Base-by-base conservation (phyloP, 2,113 vertebrate species). In the Myotis yumanensis region DNA sequence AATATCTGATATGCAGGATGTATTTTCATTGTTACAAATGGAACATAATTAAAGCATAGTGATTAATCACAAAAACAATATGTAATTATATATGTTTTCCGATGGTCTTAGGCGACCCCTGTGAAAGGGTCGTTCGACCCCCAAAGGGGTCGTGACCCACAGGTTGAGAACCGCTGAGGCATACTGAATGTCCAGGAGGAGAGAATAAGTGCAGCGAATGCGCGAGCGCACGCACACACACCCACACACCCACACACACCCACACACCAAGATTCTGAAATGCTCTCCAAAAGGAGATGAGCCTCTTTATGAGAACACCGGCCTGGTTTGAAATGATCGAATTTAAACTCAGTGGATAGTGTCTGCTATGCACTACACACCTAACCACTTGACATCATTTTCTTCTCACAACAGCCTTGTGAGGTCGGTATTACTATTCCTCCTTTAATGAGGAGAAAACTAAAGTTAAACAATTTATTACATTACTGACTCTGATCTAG, bases 381-480 rank as follows among this genome's bases (percentile, higher is more conserved):
- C 80, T 64, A 35, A 89, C 20, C 15, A n/a, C 28, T 85, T 91
- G 12, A 83, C 20, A 35, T 89, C 11, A 71, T 85, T 95, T 81
- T 71, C 16, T 66, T 57, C 77, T 88, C 43, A 71, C 37, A 73
- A n/a, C 9, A 82, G 11, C 59, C 23, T 64, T 80, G 9, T 81
- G 54, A 86, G 22, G 6, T 73, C 15, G 48, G 20, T 59, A 57
- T 59, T 68, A 77, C 32, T 88, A 22, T 59, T 77, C 17, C 18
- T 83, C 15, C 75, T 93, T 93, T 54, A 91, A 75, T 85, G 40
- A 76, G 35, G 15, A 83, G 46, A 76, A 81, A 91, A 83, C 18
- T 73, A 40, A 94, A 68, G 40, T 72, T 59, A 79, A 88, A 43
- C 51, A 57, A 83, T 86, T 40, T 96, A n/a, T 77, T 54, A 30